phyloP scores from a whole-genome alignment of 2,888 invertebrate species.

The Patella depressa region DNA sequence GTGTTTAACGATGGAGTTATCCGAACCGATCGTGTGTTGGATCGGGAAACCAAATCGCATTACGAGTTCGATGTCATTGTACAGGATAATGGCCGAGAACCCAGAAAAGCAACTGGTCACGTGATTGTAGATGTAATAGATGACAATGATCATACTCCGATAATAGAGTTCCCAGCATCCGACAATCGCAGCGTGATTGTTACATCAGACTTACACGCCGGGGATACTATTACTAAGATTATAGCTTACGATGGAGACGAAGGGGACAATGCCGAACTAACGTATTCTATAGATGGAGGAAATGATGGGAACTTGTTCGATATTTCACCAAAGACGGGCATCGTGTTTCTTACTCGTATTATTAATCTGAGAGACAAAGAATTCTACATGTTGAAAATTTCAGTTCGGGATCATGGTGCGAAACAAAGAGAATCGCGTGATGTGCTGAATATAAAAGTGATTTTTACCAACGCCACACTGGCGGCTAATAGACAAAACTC shows the following conservation, averaged over 20 bases:
- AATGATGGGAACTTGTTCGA: conserved; percentile 94
- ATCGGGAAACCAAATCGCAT: conserved; percentile 87
- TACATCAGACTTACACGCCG: conserved; percentile 49
- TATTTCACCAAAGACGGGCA: conserved; percentile 92
- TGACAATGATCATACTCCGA: conserved; percentile 94
- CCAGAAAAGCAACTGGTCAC: conserved; percentile 86
- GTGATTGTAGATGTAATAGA: conserved; percentile 95
- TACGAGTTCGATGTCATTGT: conserved; percentile 91
- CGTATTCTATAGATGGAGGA: conserved; percentile 95
- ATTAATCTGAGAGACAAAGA: conserved; percentile 85
- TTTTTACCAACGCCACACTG: conserved; percentile 38
- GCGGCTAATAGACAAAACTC: conserved; percentile 21
- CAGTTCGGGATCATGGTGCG: conserved; percentile 91
- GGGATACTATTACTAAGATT: conserved; percentile 74
- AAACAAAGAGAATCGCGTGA: conserved; percentile 74
- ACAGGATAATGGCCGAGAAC: conserved; percentile 78
- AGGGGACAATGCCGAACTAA: conserved; percentile 91
- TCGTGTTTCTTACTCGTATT: conserved; percentile 84
- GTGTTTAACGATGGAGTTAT: conserved; percentile 87
- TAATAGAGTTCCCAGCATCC: conserved; percentile 58
- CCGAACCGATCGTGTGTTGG: conserved; percentile 84
- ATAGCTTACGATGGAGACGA: conserved; percentile 93
- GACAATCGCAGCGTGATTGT: conserved; percentile 58
- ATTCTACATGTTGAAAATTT: conserved; percentile 85
- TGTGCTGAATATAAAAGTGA: conserved; percentile 33